These are phyloP conservation scores for Indicator indicator DNA, from an alignment of 2,113 vertebrate species.

Conservation along the genomic window DNA sequence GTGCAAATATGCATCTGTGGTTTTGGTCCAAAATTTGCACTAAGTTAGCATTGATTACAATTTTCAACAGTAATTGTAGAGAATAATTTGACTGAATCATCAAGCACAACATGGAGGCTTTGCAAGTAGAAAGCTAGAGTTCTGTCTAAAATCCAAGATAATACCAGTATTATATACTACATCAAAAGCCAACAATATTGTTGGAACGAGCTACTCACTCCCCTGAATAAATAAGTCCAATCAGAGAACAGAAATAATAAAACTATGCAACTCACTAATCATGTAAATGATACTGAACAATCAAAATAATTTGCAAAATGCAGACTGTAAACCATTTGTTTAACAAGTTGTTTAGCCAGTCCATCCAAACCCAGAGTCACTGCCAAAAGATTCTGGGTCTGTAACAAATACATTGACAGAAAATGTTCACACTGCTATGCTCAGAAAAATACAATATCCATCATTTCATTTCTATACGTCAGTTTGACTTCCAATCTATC, in stretches of 20 bases:
- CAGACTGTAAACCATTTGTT: background rate
- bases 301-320: slow-evolving; percentile 36
- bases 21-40: slow-evolving; percentile 1
- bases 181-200: background rate
- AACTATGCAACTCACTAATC: background rate
- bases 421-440: background rate
- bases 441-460: slow-evolving; percentile 23
- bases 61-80: background rate
- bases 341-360: slow-evolving; percentile 13
- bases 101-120: background rate
- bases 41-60: slow-evolving; percentile 6
- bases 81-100: background rate
- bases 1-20: background rate
- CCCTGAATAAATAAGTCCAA: background rate
- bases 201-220: background rate
- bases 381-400: slow-evolving; percentile 27
- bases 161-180: background rate
- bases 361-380: background rate
- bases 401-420: slow-evolving; percentile 24
- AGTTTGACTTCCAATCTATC: background rate
- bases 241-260: slow-evolving; percentile 14
- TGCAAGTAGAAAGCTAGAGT: background rate
- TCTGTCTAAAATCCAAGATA: background rate
- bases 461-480: background rate
- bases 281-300: slow-evolving; percentile 1